A percentile compares a stretch with the other conserved stretches of the same genome.
Conservation (phyloP, 1,140 invertebrate genomes). For the Campodea augens region DNA sequence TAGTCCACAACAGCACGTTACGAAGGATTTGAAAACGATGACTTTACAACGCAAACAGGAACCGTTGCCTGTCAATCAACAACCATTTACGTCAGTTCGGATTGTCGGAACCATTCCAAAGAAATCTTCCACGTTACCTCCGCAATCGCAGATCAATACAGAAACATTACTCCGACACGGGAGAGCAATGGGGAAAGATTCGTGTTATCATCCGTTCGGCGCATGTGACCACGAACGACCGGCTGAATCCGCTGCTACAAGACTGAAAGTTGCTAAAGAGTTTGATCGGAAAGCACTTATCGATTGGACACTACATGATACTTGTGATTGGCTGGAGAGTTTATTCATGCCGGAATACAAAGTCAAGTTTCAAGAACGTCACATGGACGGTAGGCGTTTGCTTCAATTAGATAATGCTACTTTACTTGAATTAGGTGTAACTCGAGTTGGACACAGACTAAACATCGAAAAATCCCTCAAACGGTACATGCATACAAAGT, state of each 20-base stretch:
- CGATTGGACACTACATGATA: constrained; percentile 28
- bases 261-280: constrained; percentile 8
- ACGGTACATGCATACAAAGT: constrained; percentile 14
- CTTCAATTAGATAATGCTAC: constrained; percentile 29
- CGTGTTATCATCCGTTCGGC: neutral
- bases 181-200: too few species aligned
- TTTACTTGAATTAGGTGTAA: constrained; percentile 30
- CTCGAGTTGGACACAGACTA: constrained; percentile 31
- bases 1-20: neutral
- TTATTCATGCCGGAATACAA: constrained; percentile 32
- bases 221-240: neutral
- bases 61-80: neutral
- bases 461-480: constrained; percentile 30
- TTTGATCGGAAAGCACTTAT: constrained; percentile 25
- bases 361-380: constrained; percentile 23
- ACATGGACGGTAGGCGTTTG: constrained; percentile 28
- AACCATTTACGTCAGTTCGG: constrained; percentile 33
- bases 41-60: neutral
- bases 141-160: too few species aligned
- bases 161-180: too few species aligned
- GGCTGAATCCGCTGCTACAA: neutral
- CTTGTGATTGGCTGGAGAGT: constrained; percentile 30
- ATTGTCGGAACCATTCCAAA: constrained; percentile 64
- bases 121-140: constrained; percentile 17
- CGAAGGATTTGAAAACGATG: neutral